Conservation (phyloP, 1,140 invertebrate genomes). For the Atta colombica region DNA sequence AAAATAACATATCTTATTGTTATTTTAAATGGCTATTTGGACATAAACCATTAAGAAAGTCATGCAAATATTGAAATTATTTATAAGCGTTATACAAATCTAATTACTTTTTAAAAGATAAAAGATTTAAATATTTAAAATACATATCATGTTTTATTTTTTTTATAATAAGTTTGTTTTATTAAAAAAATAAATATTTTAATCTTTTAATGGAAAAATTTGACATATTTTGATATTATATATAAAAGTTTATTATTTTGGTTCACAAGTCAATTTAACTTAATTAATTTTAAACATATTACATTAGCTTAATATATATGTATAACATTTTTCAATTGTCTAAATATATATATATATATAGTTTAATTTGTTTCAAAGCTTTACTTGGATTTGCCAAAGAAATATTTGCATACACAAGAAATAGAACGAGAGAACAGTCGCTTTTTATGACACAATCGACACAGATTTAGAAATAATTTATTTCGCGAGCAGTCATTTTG, state of each 20-base stretch:
- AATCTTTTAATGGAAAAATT: background rate
- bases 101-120: background rate
- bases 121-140: background rate
- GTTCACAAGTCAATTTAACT: background rate
- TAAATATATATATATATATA: background rate
- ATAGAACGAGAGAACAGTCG: background rate
- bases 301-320: background rate
- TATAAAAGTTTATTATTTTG: background rate
- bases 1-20: background rate
- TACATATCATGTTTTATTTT: background rate
- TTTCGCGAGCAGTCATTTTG: slow-evolving; percentile 7
- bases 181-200: background rate
- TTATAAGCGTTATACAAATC: background rate
- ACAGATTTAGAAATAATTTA: slow-evolving; percentile 25
- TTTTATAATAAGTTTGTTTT: background rate
- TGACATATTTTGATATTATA: background rate
- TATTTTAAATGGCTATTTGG: too few relatives aligned
- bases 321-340: background rate
- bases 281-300: background rate
- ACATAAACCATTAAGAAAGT: background rate
- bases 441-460: slow-evolving; percentile 25
- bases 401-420: background rate
- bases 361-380: slow-evolving; percentile 2
- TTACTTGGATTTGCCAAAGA: background rate
- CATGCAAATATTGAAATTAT: background rate